Base-by-base conservation (phyloP, 2,888 invertebrate species). In the Caenorhabditis uteleia region DNA sequence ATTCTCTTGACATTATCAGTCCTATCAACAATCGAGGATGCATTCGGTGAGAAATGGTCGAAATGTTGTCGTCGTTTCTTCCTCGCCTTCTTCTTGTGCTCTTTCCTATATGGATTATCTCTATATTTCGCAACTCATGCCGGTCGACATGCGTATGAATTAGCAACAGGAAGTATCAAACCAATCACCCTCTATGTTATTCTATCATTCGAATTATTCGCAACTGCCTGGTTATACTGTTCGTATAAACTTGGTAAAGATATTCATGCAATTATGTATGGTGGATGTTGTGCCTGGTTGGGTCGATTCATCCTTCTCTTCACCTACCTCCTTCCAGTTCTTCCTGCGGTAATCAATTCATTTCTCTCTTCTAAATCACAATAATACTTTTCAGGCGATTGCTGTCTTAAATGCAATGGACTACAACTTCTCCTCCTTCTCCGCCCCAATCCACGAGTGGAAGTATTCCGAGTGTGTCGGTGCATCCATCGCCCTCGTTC, bases 151-250 rank as follows among this genome's bases (percentile, higher is more conserved):
- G 77, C 78, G 14, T 76, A 81, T 51, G 80, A 79, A 42, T 60
- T 83, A 44, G 66, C 75, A 26, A 69, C 75, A 14, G 75, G 78
- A 31, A 83, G 70, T 60, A 68, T 83, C 38, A 74, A 77, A 39
- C 79, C 80, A 54, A 51, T 79, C 21, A 78, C 83, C 2, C 69
- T 81, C 34, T 80, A 75, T 73, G 66, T 74, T 27, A 78, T 83
- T 29, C 65, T 83, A 14, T 69, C 77, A 10, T 74, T 70, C 38
- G 82, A 83, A 44, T 45, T 83, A 12, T 60, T 83, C 23, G 79
- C 80, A 33, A 72, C 79, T 26, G 70, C 77, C 8, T 83, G 82
- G 82, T 77, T 82, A 54, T 83, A 83, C 59, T 83, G 83, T 80
- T 38, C 77, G 78, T 72, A 83, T 61, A 67, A 74, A 16, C 74